Conservation (phyloP, 2,797 vertebrate species). For the Pyrrhura leucotis region DNA sequence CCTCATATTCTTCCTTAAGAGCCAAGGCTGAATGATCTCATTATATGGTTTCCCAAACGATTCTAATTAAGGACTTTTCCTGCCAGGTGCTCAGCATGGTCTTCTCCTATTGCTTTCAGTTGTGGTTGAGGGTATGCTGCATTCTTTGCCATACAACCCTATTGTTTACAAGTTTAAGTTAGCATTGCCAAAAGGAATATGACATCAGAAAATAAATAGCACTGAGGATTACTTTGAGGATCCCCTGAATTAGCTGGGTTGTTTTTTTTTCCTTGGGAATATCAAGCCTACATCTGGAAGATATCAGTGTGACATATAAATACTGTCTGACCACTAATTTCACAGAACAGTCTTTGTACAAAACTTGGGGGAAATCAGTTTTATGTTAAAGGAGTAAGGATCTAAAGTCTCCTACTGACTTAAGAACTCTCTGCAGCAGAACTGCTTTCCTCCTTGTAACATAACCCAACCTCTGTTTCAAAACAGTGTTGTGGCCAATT, state of each 20-base stretch:
- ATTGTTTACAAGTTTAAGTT: slow-evolving; percentile 16
- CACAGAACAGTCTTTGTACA: neutral
- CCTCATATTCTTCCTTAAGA: slow-evolving; percentile 30
- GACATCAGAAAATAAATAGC: neutral
- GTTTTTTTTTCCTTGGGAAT: neutral
- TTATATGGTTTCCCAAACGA: slow-evolving; percentile 39
- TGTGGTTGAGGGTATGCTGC: neutral
- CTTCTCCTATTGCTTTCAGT: neutral
- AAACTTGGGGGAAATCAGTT: slow-evolving; percentile 15
- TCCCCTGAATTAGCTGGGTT: neutral
- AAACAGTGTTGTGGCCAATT: neutral
- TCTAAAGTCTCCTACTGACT: slow-evolving; percentile 41
- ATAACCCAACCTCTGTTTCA: neutral
- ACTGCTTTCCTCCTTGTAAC: neutral
- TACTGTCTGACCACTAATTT: slow-evolving; percentile 7
- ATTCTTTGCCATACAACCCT: neutral
- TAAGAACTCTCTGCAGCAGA: slow-evolving; percentile 7
- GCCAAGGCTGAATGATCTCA: slow-evolving; percentile 64
- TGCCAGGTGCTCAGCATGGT: slow-evolving; percentile 46
- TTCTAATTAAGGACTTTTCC: slow-evolving; percentile 28
- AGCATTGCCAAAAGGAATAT: neutral
- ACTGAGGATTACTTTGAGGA: neutral
- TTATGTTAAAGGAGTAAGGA: slow-evolving; percentile 27
- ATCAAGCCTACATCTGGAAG: slow-evolving; percentile 28
- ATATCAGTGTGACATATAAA: neutral